Evolutionary conservation across 2,113 vertebrate genomes (phyloP).

Genomic region (Ammodytes marinus): DNA sequence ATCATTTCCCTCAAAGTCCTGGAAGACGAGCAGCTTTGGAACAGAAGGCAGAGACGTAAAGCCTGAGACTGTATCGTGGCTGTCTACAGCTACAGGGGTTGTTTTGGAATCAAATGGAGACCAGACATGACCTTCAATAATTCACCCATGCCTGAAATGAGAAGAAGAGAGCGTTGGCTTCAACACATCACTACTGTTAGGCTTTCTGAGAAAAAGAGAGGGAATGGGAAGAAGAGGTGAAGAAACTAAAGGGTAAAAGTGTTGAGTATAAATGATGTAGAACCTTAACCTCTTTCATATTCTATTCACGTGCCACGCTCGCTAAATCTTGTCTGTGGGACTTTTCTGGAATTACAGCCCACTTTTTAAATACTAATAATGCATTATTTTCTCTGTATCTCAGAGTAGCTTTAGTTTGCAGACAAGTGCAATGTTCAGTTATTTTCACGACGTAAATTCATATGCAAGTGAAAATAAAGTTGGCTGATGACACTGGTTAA

Average conservation of each 20-base stretch:
- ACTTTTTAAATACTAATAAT: not conserved
- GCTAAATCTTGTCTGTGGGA: not conserved
- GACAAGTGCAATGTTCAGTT: not conserved
- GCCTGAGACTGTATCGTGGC: constrained; percentile 12
- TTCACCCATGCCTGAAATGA: constrained; percentile 69
- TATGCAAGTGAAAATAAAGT: not conserved
- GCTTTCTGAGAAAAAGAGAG: not conserved
- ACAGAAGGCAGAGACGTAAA: not conserved
- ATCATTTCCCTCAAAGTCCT: not conserved
- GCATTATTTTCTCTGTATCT: not conserved
- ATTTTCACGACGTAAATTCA: not conserved
- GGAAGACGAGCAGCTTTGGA: constrained; percentile 1
- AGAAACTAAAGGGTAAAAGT: not conserved
- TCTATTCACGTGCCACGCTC: not conserved
- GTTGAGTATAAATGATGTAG: not conserved
- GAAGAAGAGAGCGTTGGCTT: constrained; percentile 19
- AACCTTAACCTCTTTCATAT: not conserved
- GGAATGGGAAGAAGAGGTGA: constrained; percentile 2
- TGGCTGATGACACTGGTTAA: not conserved
- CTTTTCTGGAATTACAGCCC: not conserved
- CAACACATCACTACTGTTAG: constrained; percentile 14
- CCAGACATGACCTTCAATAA: constrained; percentile 51
- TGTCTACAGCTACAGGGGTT: constrained; percentile 4
- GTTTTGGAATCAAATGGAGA: constrained; percentile 34
- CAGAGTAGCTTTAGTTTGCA: not conserved